Percentiles rank a stretch among this genome's conserved stretches.
Evolutionary conservation across 2,888 invertebrate genomes (phyloP).

Genomic region (Macroteleia sp.): DNA sequence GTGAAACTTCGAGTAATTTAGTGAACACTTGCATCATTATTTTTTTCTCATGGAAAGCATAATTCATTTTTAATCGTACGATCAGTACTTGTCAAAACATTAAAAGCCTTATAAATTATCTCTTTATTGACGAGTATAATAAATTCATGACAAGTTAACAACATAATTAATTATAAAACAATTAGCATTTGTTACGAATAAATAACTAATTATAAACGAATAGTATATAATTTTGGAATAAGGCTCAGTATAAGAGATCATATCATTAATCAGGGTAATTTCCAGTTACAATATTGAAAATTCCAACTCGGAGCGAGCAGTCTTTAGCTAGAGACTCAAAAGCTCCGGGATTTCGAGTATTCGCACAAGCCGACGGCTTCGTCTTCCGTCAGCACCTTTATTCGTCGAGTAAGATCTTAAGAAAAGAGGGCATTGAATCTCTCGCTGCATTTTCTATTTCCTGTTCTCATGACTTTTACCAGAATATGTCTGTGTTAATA

Average conservation of each 20-base stretch:
- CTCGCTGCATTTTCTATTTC: conserved; percentile 48
- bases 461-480: conserved; percentile 23
- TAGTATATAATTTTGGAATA: too few relatives aligned
- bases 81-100: too few relatives aligned
- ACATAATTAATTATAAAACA: too few relatives aligned
- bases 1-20: conserved; percentile 28
- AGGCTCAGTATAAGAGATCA: too few relatives aligned
- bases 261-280: too few relatives aligned
- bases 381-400: too few relatives aligned
- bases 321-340: conserved; percentile 65
- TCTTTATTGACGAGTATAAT: too few relatives aligned
- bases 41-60: conserved; percentile 8
- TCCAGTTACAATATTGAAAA: too few relatives aligned
- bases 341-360: conserved; percentile 78
- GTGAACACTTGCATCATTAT: conserved; percentile 11
- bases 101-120: too few relatives aligned
- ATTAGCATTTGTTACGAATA: too few relatives aligned
- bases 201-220: too few relatives aligned
- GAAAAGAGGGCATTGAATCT: conserved; percentile 39
- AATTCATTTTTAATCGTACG: conserved; percentile 36
- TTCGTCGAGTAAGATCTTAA: conserved; percentile 39
- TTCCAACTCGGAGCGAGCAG: conserved; percentile 70
- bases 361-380: conserved; percentile 66
- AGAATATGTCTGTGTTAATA: conserved; percentile 9
- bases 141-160: too few relatives aligned